Evolutionary conservation across 1,140 invertebrate species (phyloP), one percentile per base, ranked within the genome.

Genomic region (Medauroidea extradentata): DNA sequence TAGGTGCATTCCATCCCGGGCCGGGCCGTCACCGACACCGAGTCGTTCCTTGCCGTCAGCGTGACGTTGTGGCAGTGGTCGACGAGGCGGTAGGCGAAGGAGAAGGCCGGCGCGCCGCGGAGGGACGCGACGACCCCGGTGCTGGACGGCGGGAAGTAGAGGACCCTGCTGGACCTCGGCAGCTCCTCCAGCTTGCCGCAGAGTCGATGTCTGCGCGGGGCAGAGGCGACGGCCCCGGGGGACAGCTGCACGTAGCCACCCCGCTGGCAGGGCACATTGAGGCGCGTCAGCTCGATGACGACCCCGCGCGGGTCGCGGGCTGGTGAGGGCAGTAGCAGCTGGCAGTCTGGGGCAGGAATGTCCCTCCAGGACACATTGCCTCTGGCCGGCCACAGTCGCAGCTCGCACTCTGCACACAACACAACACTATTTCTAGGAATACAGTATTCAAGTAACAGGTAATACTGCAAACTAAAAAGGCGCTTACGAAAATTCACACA

Each of bases 161-260:
- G 29, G 13, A 23, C 76, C 46, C 82, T 76, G 57, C 82, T 78
- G 11, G 69, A 69, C n/a, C 69, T 63, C 0, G 77, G 73, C 7
- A 85, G 73, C 67, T 85, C 83, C 63, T 86, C 83, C 3, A 85
- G 67, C 65, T 86, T 86, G 0, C 83, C 84, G 67, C 83, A 85
- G 1, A 84, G 63, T 13, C 61, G 43, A 55, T 71, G 59, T 48
- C 38, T 34, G 29, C 19, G 18, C 19, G 18, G 21, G 27, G 16
- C 42, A 29, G 2, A 48, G 38, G n/a, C 27, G 21, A 9, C 14
- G 18, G 18, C 38, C 42, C 0, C 52, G 49, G 25, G 1, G 60
- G 77, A 73, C 68, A 84, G 80, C 34, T 78, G 75, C 3, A 85
- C 65, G 64, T 75, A 81, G 23, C 82, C 76, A 16, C 73, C 82